Percentiles rank a stretch among this genome's conserved stretches.
Conservation (phyloP, 1,140 invertebrate species). For the Drosophila willistoni region DNA sequence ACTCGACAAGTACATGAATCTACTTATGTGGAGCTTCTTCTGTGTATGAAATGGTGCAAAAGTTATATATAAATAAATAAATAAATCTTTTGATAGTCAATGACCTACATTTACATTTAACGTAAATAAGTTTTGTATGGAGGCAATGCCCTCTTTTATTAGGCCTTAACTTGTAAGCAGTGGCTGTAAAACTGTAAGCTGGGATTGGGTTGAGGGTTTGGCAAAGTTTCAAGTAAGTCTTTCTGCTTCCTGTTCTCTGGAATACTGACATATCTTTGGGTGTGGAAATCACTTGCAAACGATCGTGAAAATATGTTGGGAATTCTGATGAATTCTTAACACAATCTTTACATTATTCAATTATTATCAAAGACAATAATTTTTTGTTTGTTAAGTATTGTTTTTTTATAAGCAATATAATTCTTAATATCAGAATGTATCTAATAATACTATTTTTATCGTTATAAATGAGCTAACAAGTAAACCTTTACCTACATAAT, state of each 20-base stretch:
- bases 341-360: not conserved
- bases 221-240: not conserved
- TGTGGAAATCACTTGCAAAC: not conserved
- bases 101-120: not conserved
- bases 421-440: too few species aligned
- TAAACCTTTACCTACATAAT: too few species aligned
- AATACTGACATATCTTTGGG: not conserved
- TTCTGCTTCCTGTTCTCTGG: not conserved
- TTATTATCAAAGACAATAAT: too few species aligned
- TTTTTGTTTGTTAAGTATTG: not conserved
- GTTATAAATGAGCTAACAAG: too few species aligned
- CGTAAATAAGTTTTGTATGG: not conserved
- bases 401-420: too few species aligned
- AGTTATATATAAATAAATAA: not conserved
- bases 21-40: constrained; percentile 8
- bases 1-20: constrained; percentile 10
- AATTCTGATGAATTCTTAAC: not conserved
- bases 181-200: not conserved
- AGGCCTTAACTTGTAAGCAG: not conserved
- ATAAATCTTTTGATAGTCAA: not conserved
- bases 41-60: constrained; percentile 7
- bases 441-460: too few species aligned
- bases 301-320: not conserved
- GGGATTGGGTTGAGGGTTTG: not conserved
- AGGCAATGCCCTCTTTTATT: constrained; percentile 2